phyloP scores from a whole-genome alignment of 1,140 invertebrate species.

The Oedothorax gibbosus region DNA sequence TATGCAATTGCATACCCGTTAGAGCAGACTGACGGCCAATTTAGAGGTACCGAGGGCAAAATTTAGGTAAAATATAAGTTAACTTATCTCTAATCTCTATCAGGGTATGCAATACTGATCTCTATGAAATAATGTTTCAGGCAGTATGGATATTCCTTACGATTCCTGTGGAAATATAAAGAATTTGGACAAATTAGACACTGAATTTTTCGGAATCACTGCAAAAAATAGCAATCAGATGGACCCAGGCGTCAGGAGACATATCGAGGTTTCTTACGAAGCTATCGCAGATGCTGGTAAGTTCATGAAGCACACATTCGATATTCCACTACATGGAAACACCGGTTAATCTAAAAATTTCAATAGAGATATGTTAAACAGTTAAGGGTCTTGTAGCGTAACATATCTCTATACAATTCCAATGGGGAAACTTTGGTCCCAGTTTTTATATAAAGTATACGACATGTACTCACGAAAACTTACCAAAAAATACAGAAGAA shows the following conservation, averaged over 20 bases:
- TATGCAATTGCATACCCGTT: no score
- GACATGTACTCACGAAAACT: neutral
- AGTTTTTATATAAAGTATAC: no score
- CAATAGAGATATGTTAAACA: neutral
- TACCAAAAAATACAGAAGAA: neutral
- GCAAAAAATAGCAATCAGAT: conserved; percentile 92
- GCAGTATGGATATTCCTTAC: neutral
- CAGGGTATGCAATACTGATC: no score
- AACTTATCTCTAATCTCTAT: no score
- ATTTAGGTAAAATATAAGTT: no score
- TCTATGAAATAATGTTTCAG: neutral
- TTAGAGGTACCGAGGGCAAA: no score
- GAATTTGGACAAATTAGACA: conserved; percentile 85
- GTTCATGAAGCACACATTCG: neutral
- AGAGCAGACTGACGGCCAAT: no score
- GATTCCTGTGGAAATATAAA: conserved; percentile 85
- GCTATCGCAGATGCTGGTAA: conserved; percentile 90
- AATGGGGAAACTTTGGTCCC: no score
- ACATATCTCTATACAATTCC: no score
- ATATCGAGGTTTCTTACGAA: conserved; percentile 94
- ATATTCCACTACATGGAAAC: neutral
- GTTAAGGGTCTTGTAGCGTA: no score
- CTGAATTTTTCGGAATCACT: conserved; percentile 93
- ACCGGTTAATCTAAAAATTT: no score
- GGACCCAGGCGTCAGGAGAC: conserved; percentile 91